Base-by-base conservation (phyloP, 2,888 invertebrate genomes). In the Agrotis exclamationis region DNA sequence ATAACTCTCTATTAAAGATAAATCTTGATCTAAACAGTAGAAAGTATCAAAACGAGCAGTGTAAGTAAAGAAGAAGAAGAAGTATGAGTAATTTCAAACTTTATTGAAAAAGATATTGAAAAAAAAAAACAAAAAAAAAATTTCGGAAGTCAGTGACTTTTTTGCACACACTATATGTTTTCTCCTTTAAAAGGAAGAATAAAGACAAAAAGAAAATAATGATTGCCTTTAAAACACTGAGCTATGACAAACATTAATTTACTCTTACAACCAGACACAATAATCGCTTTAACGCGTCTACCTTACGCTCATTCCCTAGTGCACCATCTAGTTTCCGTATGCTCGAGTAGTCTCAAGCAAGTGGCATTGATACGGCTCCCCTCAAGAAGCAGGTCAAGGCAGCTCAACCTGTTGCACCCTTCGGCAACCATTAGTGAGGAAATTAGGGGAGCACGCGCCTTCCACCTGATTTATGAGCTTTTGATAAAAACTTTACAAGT, bases 331-430 rank as follows among this genome's bases (percentile, higher is more conserved):
- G 76, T 44, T 18, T n/a, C 0, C 9, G 1, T 63, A 70, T 16
- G 50, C 51, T 20, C 11, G 16, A 59, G 64, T 75, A 54, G 50
- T 85, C 65, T 66, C 66, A 83, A 84, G 80, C 84, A 85, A 85
- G 86, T 85, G 84, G 74, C 80, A 76, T 87, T 84, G 86, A 84
- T 87, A 88, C 76, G 80, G 86, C 88, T 83, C 93, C 94, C 94
- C 88, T 90, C 89, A 94, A 94, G 95, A 94, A 94, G 84, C 93
- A 93, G 95, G 95, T 95, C 95, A 95, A 93, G 94, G 91, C 90
- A 85, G 62, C 76, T 73, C 80, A 89, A 94, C 95, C 94, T 95
- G 95, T 95, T 94, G 95, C 93, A 74, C 86, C 90, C 89, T 79
- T 63, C 66, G 78, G 84, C 70, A 77, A 82, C 83, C 76, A 86